Evolutionary conservation across 1,140 invertebrate species (phyloP), one percentile per base, ranked within the genome.

Genomic region (Xylocopa sonorina): DNA sequence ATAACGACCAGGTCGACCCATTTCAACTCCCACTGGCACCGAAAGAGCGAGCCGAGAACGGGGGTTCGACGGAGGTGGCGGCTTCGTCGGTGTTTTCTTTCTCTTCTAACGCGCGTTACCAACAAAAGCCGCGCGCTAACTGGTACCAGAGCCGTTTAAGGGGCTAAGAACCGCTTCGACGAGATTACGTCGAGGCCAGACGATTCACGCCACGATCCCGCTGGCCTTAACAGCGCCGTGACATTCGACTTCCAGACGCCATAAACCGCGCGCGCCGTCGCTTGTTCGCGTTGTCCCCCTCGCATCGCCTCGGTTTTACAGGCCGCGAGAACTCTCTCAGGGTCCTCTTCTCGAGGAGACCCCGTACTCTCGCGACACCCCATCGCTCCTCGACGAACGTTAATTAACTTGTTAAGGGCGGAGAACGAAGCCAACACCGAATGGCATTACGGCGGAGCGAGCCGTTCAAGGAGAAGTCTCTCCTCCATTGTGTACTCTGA

Each of bases 171-270:
- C 68, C 51, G 68, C 71, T 62, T 62, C 34, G 55, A 38, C 71
- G 57, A 48, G 55, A 73, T 73, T 62, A 50, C 57, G 32, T 34
- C 55, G 71, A 73, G 71, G 71, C 55, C 41, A 48, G 55, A 73
- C 69, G 69, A 60, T 48, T 73, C 69, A 60, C 55, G 69, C 43
- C n/a, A 43, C 29, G 41, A 73, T 75, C 60, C 60, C 29, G 60
- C 72, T 64, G 46, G 72, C 72, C 62, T 75, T 66, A 66, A 75
- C 74, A 57, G 63, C 51, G 46, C 18, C 74, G 74, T 77, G 74
- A 77, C 74, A 77, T 68, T 77, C 74, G 74, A 77, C 74, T 77
- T 77, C 63, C 63, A 77, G 74, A 77, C 74, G 43, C 63, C 63
- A 77, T 77, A 77, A 77, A 77, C 58, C 74, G 74, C 46, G 51